Evolutionary conservation across 2,797 vertebrate genomes (phyloP).

Genomic region (Streptopelia turtur): DNA sequence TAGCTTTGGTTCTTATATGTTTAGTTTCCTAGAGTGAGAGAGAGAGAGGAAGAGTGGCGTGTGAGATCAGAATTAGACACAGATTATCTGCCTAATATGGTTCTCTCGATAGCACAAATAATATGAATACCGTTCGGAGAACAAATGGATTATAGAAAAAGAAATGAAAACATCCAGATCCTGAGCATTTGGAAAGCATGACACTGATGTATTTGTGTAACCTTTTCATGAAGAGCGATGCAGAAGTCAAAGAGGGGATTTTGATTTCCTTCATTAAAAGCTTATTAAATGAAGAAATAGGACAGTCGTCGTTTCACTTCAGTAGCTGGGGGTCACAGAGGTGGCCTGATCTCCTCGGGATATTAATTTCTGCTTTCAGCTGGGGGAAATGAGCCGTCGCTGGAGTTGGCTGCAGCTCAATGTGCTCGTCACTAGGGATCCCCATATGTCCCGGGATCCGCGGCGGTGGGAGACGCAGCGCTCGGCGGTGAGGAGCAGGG

Average conservation of each 20-base stretch:
- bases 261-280: conserved; percentile 81
- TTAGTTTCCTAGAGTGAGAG: not conserved
- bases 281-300: conserved; percentile 81
- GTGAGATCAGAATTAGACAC: not conserved
- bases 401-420: conserved; percentile 77
- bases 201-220: conserved; percentile 75
- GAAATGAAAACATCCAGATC: conserved; percentile 32
- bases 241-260: conserved; percentile 65
- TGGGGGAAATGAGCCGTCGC: conserved; percentile 80
- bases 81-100: conserved; percentile 13
- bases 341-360: conserved; percentile 77
- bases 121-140: not conserved
- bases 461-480: conserved; percentile 66
- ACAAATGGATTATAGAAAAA: conserved; percentile 36
- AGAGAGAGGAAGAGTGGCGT: not conserved
- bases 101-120: conserved; percentile 14
- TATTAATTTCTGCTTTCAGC: conserved; percentile 84
- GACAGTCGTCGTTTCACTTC: conserved; percentile 76
- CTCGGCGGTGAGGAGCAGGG: conserved; percentile 63
- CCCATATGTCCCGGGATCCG: conserved; percentile 81
- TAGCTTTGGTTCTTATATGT: not conserved
- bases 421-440: conserved; percentile 82
- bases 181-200: conserved; percentile 62
- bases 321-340: conserved; percentile 76
- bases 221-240: conserved; percentile 66